A percentile compares a stretch with the other conserved stretches of the same genome.
These are phyloP conservation scores for Drosophila kurseongensis DNA, from an alignment of 1,140 invertebrate genomes.

Conservation along the genomic window DNA sequence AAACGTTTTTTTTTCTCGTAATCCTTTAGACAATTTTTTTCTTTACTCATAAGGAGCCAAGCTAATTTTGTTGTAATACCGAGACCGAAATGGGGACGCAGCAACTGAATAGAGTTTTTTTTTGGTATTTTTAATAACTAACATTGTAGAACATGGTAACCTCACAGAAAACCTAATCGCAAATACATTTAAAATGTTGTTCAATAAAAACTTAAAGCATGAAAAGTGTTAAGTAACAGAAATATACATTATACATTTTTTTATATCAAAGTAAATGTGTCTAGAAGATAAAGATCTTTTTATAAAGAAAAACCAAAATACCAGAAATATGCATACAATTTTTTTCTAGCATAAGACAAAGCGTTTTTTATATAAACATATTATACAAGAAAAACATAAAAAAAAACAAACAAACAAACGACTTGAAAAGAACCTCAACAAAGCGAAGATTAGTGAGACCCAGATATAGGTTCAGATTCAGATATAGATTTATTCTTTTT, in stretches of 20 bases:
- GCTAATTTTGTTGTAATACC: slow-evolving; percentile 72
- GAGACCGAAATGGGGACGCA: slow-evolving; percentile 7
- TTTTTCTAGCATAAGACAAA: slow-evolving; percentile 72
- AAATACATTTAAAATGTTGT: slow-evolving; percentile 78
- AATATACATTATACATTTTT: slow-evolving; percentile 62
- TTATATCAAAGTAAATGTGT: slow-evolving; percentile 60
- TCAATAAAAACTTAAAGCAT: slow-evolving; percentile 50
- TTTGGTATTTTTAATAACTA: slow-evolving; percentile 53
- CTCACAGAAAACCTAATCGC: slow-evolving; percentile 62
- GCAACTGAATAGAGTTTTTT: slow-evolving; percentile 42
- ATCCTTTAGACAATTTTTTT: slow-evolving; percentile 51
- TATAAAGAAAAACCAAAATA: slow-evolving; percentile 62
- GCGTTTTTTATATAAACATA: slow-evolving; percentile 61
- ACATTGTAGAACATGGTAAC: slow-evolving; percentile 50
- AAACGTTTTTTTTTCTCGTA: slow-evolving; percentile 27
- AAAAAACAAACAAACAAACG: slow-evolving; percentile 43
- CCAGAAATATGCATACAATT: slow-evolving; percentile 61
- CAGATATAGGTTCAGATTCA: slow-evolving; percentile 46
- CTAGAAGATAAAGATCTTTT: slow-evolving; percentile 60
- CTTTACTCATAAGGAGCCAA: slow-evolving; percentile 73
- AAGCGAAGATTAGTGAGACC: slow-evolving; percentile 42
- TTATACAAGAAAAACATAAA: slow-evolving; percentile 42
- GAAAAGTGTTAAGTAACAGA: slow-evolving; percentile 27
- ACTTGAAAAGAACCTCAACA: slow-evolving; percentile 62
- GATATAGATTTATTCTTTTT: slow-evolving; percentile 21